A percentile compares a stretch with the other conserved stretches of the same genome.
Evolutionary conservation across 2,113 vertebrate species (phyloP).

Genomic region (Corythornis cristatus): DNA sequence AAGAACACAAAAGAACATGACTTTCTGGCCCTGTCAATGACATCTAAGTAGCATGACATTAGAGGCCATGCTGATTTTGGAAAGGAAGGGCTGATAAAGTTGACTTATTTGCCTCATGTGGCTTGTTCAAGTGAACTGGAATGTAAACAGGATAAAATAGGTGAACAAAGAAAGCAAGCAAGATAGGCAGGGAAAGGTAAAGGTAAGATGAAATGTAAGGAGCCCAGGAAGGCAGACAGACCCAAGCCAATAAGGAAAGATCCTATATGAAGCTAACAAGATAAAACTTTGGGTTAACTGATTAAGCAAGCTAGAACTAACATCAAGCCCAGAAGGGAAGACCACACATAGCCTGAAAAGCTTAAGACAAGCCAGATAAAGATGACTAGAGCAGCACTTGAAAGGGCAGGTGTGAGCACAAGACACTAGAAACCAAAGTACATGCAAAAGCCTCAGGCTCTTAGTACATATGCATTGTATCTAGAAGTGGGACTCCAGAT

Average conservation of each 20-base stretch:
- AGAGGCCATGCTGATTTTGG: neutral
- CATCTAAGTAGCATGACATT: rapidly evolving
- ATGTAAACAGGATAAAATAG: neutral
- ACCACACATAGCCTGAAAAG: neutral
- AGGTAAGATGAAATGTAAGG: neutral
- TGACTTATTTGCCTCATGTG: neutral
- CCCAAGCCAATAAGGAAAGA: neutral
- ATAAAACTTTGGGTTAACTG: neutral
- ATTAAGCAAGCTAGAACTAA: neutral
- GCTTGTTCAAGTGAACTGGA: neutral
- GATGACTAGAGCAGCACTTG: neutral
- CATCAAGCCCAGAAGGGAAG: neutral
- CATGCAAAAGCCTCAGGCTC: neutral
- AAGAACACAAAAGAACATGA: neutral
- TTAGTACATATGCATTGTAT: rapidly evolving
- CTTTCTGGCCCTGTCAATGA: neutral
- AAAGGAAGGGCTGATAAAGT: neutral
- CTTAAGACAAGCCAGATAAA: neutral
- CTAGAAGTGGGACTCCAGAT: neutral
- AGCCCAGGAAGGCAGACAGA: neutral
- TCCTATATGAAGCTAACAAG: neutral
- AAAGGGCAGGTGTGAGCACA: neutral
- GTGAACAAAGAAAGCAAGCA: neutral
- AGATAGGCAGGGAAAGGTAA: neutral
- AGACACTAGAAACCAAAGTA: neutral